These are phyloP conservation scores for Mystacornis crossleyi DNA, from an alignment of 2,113 vertebrate genomes.

Conservation along the genomic window DNA sequence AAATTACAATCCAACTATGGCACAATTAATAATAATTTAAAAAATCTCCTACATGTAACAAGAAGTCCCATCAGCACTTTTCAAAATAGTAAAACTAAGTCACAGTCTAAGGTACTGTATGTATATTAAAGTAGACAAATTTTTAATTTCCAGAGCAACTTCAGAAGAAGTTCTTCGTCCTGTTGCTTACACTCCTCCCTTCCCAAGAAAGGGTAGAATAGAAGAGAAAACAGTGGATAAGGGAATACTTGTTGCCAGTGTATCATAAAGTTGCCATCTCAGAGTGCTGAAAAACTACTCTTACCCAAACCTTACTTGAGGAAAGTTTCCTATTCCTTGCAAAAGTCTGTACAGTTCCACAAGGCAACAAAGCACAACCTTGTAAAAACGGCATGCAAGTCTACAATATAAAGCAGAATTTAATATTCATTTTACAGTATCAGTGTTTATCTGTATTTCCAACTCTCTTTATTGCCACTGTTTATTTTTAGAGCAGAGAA, in stretches of 20 bases:
- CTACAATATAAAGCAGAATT: not conserved
- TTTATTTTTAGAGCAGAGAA: not conserved
- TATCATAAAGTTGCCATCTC: not conserved
- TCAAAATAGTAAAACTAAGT: not conserved
- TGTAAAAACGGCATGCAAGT: not conserved
- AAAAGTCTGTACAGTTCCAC: not conserved
- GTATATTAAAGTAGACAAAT: not conserved
- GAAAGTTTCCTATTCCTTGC: not conserved
- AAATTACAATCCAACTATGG: not conserved
- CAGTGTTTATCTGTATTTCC: not conserved
- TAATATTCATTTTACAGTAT: not conserved
- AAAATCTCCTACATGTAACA: not conserved
- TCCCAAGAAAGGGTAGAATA: not conserved
- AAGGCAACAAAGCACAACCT: not conserved
- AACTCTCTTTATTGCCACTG: not conserved
- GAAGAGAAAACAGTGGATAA: not conserved
- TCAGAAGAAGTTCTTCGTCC: not conserved
- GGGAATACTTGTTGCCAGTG: fast-evolving
- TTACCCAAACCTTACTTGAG: not conserved
- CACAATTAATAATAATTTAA: not conserved
- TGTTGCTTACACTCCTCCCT: not conserved
- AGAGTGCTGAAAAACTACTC: not conserved
- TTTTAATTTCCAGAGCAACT: not conserved
- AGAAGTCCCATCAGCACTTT: not conserved
- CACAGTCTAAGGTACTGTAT: not conserved